Evolutionary conservation across 2,797 vertebrate genomes (phyloP), one percentile per base, ranked within the genome.

Genomic region (Melanogrammus aeglefinus): DNA sequence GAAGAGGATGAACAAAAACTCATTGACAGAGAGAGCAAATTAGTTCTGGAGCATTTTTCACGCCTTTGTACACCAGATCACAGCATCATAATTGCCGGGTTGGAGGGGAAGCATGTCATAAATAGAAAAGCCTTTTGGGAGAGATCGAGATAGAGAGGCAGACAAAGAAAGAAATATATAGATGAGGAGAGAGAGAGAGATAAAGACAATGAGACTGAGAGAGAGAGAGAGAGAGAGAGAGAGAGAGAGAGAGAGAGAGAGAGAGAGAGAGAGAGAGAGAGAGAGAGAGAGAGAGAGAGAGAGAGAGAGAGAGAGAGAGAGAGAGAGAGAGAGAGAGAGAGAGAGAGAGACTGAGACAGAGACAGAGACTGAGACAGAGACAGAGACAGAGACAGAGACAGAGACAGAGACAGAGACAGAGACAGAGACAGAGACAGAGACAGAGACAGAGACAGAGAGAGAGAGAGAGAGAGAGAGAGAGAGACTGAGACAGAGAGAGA

Each of bases 11-110:
- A 80, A 84, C 76, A 79, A 83, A 88, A 84, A 90, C 51, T 79
- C 84, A 84, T 82, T 91, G 83, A 90, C 90, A 91, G 90, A 86
- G 85, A 78, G 83, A 86, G 86, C 86, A 92, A 92, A 94, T 93
- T 88, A 95, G 84, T 93, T 94, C 93, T 93, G 88, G 90, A 92
- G 87, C 90, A 89, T 92, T 92, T 82, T 92, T 81, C 88, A 90
- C 92, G 84, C 92, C 82, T 87, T 91, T 92, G 83, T 89, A 86
- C 89, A 84, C 83, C 89, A 82, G 91, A 94, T 94, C 92, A 93
- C 85, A 84, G 89, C 77, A 87, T 90, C 83, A 85, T 90, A 88
- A 93, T 85, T 86, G 84, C 72, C 73, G 69, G 47, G 76, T 82
- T 39, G 35, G 72, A 78, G 69, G 79, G 66, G 36, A 75, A 79